Conservation (phyloP, 2,888 invertebrate species). For the Exephanes ischioxanthus region DNA sequence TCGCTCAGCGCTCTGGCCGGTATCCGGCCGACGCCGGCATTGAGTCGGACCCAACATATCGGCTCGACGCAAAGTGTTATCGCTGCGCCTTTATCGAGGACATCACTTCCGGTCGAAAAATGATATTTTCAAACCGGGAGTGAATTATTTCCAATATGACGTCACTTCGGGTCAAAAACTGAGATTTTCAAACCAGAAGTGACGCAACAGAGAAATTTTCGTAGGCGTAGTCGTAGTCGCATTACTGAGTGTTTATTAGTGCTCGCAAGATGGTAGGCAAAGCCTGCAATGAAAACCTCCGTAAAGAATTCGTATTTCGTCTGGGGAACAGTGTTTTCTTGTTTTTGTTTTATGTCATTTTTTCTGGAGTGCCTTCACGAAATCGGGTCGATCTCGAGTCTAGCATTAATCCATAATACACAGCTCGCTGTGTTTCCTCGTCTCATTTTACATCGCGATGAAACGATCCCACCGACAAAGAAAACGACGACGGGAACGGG, state of each 20-base stretch:
- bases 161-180: too few species aligned
- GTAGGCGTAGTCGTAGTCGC: too few species aligned
- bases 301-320: slow-evolving; percentile 1
- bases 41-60: background rate
- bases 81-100: background rate
- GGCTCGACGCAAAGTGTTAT: too few species aligned
- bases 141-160: background rate
- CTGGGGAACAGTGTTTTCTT: background rate
- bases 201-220: too few species aligned
- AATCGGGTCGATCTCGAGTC: slow-evolving; percentile 51
- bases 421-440: slow-evolving; percentile 19
- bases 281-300: background rate
- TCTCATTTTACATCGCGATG: slow-evolving; percentile 43
- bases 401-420: slow-evolving; percentile 52
- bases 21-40: background rate
- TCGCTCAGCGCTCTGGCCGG: background rate
- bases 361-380: background rate
- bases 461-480: slow-evolving; percentile 36
- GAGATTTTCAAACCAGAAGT: too few species aligned
- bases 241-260: too few species aligned
- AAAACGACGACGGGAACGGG: slow-evolving; percentile 40
- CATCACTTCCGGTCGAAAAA: background rate
- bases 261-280: background rate
- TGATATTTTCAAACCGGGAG: background rate
- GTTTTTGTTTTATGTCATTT: background rate